phyloP scores from a whole-genome alignment of 2,113 vertebrate species.

The Columba livia region DNA sequence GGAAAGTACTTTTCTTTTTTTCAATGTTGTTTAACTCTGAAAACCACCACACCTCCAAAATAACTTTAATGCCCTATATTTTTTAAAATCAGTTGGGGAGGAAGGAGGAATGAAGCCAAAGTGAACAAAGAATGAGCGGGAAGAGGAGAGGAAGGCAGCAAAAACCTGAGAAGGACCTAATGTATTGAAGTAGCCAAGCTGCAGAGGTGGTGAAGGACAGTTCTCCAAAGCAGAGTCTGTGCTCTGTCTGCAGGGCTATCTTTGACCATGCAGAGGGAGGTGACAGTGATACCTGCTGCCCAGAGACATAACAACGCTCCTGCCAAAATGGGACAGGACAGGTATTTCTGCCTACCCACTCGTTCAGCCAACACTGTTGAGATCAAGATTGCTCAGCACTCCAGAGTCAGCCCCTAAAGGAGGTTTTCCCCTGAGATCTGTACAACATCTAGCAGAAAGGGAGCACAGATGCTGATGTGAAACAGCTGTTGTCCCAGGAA shows the following conservation, averaged over 20 bases:
- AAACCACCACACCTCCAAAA: background rate
- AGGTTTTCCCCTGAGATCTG: background rate
- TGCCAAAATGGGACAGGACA: rapidly evolving
- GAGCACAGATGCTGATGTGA: rapidly evolving
- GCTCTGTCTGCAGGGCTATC: background rate
- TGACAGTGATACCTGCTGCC: background rate
- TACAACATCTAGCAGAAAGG: background rate
- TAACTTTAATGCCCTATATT: background rate
- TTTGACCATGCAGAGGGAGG: background rate
- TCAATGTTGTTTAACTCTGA: conserved; percentile 44
- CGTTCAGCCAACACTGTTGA: background rate
- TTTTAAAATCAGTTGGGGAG: background rate
- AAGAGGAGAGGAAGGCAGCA: background rate
- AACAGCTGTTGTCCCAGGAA: background rate
- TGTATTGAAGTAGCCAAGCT: background rate
- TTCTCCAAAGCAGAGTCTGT: background rate
- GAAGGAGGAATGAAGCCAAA: background rate
- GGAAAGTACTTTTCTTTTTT: conserved; percentile 11
- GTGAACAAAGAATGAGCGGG: background rate
- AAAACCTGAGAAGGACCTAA: background rate
- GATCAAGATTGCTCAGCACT: background rate
- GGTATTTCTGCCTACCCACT: too few relatives aligned
- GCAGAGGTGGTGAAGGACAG: background rate
- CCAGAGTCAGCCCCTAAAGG: background rate
- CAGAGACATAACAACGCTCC: rapidly evolving